Conservation (phyloP, 1,140 invertebrate genomes). For the Phortica variegata region DNA sequence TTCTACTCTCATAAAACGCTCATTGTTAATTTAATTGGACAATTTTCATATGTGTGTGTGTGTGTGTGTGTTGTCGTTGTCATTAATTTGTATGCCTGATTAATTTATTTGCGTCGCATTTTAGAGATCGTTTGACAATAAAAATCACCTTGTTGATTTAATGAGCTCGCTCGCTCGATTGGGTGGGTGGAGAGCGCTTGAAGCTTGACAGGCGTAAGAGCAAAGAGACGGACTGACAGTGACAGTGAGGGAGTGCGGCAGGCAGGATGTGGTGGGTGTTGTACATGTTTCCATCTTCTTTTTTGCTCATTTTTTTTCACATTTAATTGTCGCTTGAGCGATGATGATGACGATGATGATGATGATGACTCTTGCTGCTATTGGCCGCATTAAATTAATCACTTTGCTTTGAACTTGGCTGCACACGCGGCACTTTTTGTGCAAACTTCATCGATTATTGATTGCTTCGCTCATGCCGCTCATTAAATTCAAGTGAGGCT, state of each 20-base stretch:
- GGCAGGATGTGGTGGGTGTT: too few relatives aligned
- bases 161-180: not conserved
- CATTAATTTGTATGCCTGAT: constrained; percentile 18
- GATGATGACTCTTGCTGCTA: too few relatives aligned
- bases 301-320: too few relatives aligned
- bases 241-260: constrained; percentile 23
- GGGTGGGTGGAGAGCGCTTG: constrained; percentile 21
- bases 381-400: too few relatives aligned
- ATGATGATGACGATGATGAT: too few relatives aligned
- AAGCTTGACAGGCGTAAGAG: constrained; percentile 38
- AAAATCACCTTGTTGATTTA: constrained; percentile 14
- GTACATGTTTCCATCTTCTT: too few relatives aligned
- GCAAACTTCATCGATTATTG: too few relatives aligned
- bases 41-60: constrained; percentile 41
- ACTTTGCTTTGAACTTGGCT: constrained; percentile 26
- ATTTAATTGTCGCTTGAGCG: too few relatives aligned
- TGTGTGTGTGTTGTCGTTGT: constrained; percentile 26
- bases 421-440: constrained; percentile 32
- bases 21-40: constrained; percentile 52
- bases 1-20: constrained; percentile 7
- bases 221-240: constrained; percentile 21
- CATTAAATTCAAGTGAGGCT: too few relatives aligned
- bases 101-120: constrained; percentile 8
- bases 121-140: constrained; percentile 18
- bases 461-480: too few relatives aligned